phyloP scores from a whole-genome alignment of 2,888 invertebrate genomes.

The Resseliella maxima region DNA sequence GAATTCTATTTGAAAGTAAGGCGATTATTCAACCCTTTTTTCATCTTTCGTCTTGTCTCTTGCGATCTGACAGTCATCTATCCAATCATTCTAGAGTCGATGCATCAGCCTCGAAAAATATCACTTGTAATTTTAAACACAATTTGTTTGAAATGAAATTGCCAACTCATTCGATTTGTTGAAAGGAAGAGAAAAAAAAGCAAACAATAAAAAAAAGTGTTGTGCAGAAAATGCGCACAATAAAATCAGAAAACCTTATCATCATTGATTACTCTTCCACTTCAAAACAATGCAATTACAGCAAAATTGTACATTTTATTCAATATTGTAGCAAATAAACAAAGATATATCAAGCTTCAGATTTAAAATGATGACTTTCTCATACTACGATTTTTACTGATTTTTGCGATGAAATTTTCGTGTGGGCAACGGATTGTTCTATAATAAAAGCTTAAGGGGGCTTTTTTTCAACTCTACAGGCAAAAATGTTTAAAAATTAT shows the following conservation, averaged over 20 bases:
- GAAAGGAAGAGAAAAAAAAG: neutral
- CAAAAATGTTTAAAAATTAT: neutral
- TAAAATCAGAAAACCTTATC: conserved; percentile 13
- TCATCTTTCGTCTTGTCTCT: neutral
- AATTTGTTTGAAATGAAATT: neutral
- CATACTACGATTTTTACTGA: neutral
- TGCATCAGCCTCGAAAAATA: neutral
- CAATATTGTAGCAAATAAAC: neutral
- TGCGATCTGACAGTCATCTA: neutral
- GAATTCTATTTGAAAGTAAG: neutral
- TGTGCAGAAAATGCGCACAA: neutral
- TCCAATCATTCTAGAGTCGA: neutral
- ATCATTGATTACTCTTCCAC: conserved; percentile 18
- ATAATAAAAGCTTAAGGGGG: neutral
- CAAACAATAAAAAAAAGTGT: neutral
- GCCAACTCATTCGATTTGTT: neutral
- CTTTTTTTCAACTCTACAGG: neutral
- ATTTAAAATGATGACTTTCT: neutral
- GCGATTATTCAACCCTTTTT: conserved; percentile 8
- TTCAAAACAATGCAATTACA: conserved; percentile 2
- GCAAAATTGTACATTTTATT: neutral
- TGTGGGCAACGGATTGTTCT: neutral
- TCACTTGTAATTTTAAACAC: neutral
- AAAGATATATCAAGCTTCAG: neutral
- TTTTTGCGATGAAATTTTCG: neutral